Base-by-base conservation (phyloP, 2,888 invertebrate genomes). In the Liodrosophila aerea region DNA sequence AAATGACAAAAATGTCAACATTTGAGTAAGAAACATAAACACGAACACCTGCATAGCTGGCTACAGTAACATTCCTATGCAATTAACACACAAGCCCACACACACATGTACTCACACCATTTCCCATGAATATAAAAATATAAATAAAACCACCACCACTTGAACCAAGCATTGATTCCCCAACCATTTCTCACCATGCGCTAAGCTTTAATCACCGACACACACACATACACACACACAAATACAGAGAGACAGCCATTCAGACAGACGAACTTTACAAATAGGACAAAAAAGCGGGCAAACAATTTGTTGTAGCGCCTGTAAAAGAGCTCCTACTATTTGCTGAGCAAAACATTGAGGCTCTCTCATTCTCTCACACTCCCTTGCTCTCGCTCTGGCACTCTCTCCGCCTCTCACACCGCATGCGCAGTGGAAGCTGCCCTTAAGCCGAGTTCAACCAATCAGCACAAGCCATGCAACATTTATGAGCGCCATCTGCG, bases 361-460 rank as follows among this genome's bases (percentile, higher is more conserved):
- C 54, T 58, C 59, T 64, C 68, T 60, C 64, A 57, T 62, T 59
- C 54, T 27, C 53, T 64, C 67, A 47, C 65, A 30, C 62, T 68
- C 59, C 51, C 60, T 12, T n/a, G 27, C 31, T 44, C 68, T 75
- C 70, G 43, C 41, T n/a, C 43, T 60, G 69, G 57, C 61, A 7
- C 57, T 64, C 77, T 72, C 71, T 72, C 60, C 58, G 49, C 68
- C 57, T 64, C 77, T 72, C 71, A 71, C 60, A 59, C 50, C 68
- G 54, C 82, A 75, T 83, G 87, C 86, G 80, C 81, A 69, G 11
- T 29, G 57, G 7, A 62, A 81, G 82, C 86, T 82, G 85, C 87
- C 88, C 88, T 73, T 76, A 77, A 69, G 53, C 47, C 11, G 5
- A 4, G 30, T 29, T 47, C 50, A 56, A 56, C 89, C 89, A 89